These are phyloP conservation scores for Falco columbarius DNA, from an alignment of 2,797 vertebrate species.

Conservation along the genomic window DNA sequence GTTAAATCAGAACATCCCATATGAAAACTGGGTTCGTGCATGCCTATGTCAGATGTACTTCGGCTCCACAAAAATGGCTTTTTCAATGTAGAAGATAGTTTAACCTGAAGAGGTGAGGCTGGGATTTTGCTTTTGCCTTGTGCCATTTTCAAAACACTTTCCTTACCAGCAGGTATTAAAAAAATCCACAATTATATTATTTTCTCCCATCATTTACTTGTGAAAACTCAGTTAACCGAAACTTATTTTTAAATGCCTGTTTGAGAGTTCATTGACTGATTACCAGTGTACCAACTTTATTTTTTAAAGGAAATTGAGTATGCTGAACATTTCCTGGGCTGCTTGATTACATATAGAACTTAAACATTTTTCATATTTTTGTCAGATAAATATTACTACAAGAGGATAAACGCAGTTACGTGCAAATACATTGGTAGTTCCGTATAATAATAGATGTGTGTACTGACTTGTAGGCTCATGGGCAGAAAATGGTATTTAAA, in stretches of 20 bases:
- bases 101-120: neutral
- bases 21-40: neutral
- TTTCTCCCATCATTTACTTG: neutral
- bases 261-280: neutral
- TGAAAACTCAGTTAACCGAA: neutral
- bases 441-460: neutral
- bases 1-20: neutral
- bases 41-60: neutral
- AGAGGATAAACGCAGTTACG: neutral
- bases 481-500: neutral
- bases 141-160: neutral
- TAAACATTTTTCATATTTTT: neutral
- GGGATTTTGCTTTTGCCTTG: neutral
- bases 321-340: neutral
- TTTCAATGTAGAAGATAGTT: neutral
- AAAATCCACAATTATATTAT: too few species aligned
- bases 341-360: neutral
- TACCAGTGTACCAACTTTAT: neutral
- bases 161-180: neutral
- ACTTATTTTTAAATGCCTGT: neutral
- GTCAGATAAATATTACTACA: neutral
- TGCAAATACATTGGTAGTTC: neutral
- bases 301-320: neutral
- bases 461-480: neutral
- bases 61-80: neutral